Conservation (phyloP, 2,797 vertebrate species). For the Xenentodon cancila region DNA sequence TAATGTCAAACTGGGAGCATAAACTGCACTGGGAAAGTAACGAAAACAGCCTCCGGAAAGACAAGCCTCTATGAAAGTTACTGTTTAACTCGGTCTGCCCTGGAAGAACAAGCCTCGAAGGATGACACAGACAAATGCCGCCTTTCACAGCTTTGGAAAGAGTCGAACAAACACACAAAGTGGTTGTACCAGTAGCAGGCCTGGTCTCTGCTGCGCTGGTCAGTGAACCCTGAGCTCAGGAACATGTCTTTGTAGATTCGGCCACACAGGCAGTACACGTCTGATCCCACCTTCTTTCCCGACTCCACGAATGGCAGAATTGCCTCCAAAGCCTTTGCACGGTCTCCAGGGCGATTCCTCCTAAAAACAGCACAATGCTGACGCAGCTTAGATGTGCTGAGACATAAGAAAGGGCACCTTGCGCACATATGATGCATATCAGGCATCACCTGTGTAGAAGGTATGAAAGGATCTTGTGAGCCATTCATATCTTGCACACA, state of each 20-base stretch:
- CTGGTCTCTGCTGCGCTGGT: slow-evolving; percentile 81
- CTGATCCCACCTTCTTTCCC: slow-evolving; percentile 79
- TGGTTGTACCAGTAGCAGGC: slow-evolving; percentile 87
- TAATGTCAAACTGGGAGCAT: background rate
- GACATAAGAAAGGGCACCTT: background rate
- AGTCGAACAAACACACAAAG: background rate
- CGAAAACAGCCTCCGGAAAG: too few relatives aligned
- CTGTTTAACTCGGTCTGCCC: too few relatives aligned
- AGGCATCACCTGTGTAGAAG: background rate
- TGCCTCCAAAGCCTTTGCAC: slow-evolving; percentile 83
- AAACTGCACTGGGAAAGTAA: background rate
- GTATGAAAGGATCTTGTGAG: too few relatives aligned
- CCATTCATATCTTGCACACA: background rate
- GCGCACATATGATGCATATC: background rate
- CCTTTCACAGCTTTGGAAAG: background rate
- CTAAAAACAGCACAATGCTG: slow-evolving; percentile 60
- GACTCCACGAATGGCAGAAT: slow-evolving; percentile 85
- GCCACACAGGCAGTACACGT: slow-evolving; percentile 92
- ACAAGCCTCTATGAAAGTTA: too few relatives aligned
- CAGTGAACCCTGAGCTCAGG: slow-evolving; percentile 85
- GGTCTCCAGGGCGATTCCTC: slow-evolving; percentile 88
- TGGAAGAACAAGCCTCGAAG: too few relatives aligned
- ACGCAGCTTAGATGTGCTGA: background rate
- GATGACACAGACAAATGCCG: too few relatives aligned
- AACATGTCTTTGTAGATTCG: slow-evolving; percentile 95